These are phyloP conservation scores for Colostygia pectinataria DNA, from an alignment of 2,888 invertebrate genomes.

Conservation along the genomic window DNA sequence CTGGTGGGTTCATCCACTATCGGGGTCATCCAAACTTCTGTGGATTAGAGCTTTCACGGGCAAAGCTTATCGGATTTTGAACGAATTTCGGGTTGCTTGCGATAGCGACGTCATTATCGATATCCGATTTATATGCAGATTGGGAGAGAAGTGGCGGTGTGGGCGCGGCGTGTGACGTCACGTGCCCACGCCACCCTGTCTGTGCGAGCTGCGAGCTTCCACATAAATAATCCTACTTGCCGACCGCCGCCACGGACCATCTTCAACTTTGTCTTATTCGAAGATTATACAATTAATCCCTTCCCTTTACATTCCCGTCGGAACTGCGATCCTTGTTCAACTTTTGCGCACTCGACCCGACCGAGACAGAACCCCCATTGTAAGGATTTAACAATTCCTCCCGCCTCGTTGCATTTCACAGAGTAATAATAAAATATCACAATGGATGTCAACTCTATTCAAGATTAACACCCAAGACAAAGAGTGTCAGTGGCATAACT, in stretches of 20 bases:
- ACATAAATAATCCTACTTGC: constrained; percentile 60
- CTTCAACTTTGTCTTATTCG: constrained; percentile 62
- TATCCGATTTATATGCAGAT: constrained; percentile 84
- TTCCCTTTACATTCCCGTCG: constrained; percentile 62
- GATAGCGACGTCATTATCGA: constrained; percentile 79
- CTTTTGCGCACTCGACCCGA: constrained; percentile 75
- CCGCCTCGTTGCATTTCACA: constrained; percentile 75
- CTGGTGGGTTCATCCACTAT: constrained; percentile 76
- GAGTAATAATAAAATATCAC: constrained; percentile 79
- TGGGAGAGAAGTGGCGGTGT: constrained; percentile 62
- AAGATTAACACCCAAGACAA: constrained; percentile 74
- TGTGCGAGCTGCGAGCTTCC: constrained; percentile 32
- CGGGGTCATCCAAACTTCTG: constrained; percentile 79
- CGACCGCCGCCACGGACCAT: constrained; percentile 42
- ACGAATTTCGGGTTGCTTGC: constrained; percentile 78
- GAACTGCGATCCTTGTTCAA: constrained; percentile 69
- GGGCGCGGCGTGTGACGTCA: constrained; percentile 56
- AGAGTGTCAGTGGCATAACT: constrained; percentile 73
- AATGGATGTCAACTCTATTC: constrained; percentile 80
- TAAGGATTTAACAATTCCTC: constrained; percentile 78
- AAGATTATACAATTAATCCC: constrained; percentile 68
- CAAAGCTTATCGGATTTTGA: constrained; percentile 79
- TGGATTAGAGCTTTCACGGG: constrained; percentile 78
- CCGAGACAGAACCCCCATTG: constrained; percentile 75
- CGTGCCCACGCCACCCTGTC: constrained; percentile 41